These are phyloP conservation scores for Metridium senile DNA, from an alignment of 92 coral and sea anemone species.

Conservation along the genomic window DNA sequence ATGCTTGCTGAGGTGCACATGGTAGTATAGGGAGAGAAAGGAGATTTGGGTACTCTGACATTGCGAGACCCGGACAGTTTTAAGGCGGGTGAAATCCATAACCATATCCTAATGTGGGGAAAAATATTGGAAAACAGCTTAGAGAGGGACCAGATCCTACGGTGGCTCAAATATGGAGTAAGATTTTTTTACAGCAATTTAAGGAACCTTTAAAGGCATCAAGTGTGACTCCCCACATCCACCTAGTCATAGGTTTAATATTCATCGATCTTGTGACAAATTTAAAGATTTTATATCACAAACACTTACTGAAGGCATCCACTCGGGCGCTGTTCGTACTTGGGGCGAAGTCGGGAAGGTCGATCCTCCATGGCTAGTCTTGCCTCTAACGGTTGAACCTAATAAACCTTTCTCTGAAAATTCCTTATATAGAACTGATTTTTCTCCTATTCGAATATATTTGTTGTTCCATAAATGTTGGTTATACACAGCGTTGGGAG, in stretches of 20 bases:
- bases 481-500: no score
- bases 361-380: constrained; percentile 31
- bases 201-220: constrained; percentile 5
- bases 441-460: no score
- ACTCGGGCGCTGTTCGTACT: constrained; percentile 26
- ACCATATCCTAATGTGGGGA: constrained; percentile 13
- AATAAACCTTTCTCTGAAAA: no score
- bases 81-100: constrained; percentile 17
- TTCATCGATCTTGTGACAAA: constrained; percentile 6
- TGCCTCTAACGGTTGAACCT: constrained; percentile 34
- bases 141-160: not conserved
- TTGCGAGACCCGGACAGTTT: constrained; percentile 13
- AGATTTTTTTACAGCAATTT: not conserved
- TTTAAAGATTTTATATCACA: not conserved
- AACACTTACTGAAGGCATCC: not conserved
- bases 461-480: no score
- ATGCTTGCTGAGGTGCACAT: not conserved
- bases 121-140: not conserved
- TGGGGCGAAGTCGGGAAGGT: constrained; percentile 28
- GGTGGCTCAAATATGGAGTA: constrained; percentile 7
- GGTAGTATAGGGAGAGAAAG: not conserved
- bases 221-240: constrained; percentile 18
- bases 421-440: no score
- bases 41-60: not conserved
- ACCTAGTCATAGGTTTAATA: constrained; percentile 12